phyloP scores from a whole-genome alignment of 2,797 vertebrate genomes.

The Rhinatrema bivittatum region DNA sequence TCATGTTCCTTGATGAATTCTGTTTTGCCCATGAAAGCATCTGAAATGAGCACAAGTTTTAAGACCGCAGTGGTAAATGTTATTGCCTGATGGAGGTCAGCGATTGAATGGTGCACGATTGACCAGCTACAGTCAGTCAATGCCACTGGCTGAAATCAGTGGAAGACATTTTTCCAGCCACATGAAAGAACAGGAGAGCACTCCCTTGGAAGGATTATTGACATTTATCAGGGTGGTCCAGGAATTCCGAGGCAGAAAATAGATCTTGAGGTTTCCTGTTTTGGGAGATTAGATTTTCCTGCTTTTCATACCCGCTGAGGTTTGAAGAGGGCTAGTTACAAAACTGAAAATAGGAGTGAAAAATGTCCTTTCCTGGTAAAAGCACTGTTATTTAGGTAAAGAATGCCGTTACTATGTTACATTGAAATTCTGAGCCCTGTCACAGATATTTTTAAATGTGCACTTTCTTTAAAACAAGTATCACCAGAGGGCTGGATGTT shows the following conservation, averaged over 20 bases:
- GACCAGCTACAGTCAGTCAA: too few relatives aligned
- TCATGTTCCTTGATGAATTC: not conserved
- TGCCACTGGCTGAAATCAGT: too few relatives aligned
- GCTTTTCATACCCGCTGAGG: not conserved
- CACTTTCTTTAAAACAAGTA: too few relatives aligned
- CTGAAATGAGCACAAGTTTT: slow-evolving; percentile 1
- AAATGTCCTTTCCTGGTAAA: slow-evolving; percentile 12
- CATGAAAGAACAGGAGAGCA: not conserved
- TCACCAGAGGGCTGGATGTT: too few relatives aligned
- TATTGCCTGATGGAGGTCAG: too few relatives aligned
- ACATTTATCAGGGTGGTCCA: slow-evolving; percentile 35
- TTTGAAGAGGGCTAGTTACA: not conserved
- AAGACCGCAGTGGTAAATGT: slow-evolving; percentile 1
- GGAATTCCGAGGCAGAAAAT: slow-evolving; percentile 25
- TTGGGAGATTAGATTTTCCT: slow-evolving; percentile 31
- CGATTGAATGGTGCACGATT: too few relatives aligned
- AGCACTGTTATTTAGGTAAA: too few relatives aligned
- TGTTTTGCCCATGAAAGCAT: not conserved
- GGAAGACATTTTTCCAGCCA: too few relatives aligned
- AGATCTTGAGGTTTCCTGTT: slow-evolving; percentile 20
- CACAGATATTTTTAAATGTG: too few relatives aligned
- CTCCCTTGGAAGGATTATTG: slow-evolving; percentile 1
- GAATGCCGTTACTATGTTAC: too few relatives aligned
- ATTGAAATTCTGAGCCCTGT: too few relatives aligned
- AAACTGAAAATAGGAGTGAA: slow-evolving; percentile 9